Percentiles rank a stretch among this genome's conserved stretches.
Conservation (phyloP, 2,113 vertebrate genomes). For the Clinocottus analis region DNA sequence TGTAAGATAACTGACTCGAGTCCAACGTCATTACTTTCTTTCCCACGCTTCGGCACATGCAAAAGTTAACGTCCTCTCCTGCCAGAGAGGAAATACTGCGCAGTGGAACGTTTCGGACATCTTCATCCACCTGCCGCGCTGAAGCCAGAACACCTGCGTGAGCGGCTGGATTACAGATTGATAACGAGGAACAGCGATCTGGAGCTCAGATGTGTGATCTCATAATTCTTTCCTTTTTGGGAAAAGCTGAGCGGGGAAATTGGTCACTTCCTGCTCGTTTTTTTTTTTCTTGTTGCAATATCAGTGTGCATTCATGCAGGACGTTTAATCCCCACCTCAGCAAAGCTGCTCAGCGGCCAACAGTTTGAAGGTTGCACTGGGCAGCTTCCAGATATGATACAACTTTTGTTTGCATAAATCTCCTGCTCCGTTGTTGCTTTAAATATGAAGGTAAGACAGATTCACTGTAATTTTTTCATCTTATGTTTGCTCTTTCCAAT, state of each 20-base stretch:
- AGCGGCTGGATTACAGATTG: constrained; percentile 14
- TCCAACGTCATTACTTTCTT: constrained; percentile 33
- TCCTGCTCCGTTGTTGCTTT: constrained; percentile 22
- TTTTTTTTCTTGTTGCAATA: constrained; percentile 44
- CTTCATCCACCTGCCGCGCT: constrained; percentile 2
- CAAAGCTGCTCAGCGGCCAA: constrained; percentile 41
- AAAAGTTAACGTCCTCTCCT: constrained; percentile 27
- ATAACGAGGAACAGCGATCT: constrained; percentile 17
- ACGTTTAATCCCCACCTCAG: constrained; percentile 63
- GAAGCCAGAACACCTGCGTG: constrained; percentile 8
- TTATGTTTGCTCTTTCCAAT: not conserved
- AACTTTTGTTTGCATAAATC: constrained; percentile 28
- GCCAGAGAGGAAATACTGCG: constrained; percentile 4
- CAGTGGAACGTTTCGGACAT: not conserved
- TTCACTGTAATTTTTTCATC: not conserved
- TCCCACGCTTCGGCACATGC: constrained; percentile 40
- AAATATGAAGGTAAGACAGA: constrained; percentile 35
- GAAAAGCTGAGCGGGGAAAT: constrained; percentile 47
- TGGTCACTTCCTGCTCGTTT: constrained; percentile 41
- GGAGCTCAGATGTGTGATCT: constrained; percentile 20
- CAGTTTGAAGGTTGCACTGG: constrained; percentile 31
- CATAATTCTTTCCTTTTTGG: constrained; percentile 16
- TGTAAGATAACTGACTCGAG: constrained; percentile 27
- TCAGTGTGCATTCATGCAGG: constrained; percentile 64
- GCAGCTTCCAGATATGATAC: constrained; percentile 26